Evolutionary conservation across 1,140 invertebrate genomes (phyloP).

Genomic region (Drosophila melanica): DNA sequence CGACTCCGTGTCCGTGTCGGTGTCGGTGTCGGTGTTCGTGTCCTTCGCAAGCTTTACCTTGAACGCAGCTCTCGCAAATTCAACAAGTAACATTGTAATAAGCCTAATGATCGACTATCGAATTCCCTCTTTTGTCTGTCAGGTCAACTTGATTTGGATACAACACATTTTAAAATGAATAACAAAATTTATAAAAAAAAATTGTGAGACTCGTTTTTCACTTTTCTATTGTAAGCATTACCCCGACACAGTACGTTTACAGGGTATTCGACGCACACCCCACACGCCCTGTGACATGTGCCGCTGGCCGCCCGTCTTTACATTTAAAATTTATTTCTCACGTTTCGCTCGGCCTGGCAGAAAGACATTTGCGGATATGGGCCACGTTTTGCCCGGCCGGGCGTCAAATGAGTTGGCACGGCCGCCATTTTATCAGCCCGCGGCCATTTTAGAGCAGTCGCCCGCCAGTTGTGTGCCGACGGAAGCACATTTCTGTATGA

Average conservation of each 20-base stretch:
- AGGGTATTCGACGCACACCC: conserved; percentile 14
- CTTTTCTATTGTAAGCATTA: no score
- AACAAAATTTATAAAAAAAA: no score
- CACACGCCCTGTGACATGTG: conserved; percentile 14
- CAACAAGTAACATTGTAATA: conserved; percentile 57
- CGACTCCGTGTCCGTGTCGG: conserved; percentile 5
- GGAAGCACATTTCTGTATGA: conserved; percentile 30
- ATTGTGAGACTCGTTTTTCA: no score
- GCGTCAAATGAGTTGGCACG: conserved; percentile 64
- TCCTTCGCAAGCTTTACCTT: conserved; percentile 72
- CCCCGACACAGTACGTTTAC: background rate
- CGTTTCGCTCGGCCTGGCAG: conserved; percentile 48
- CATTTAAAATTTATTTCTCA: conserved; percentile 73
- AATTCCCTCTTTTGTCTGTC: conserved; percentile 14
- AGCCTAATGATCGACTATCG: background rate
- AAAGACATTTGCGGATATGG: conserved; percentile 58
- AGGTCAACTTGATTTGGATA: no score
- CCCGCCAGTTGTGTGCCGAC: background rate
- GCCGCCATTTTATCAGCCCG: conserved; percentile 37
- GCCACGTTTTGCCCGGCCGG: conserved; percentile 49
- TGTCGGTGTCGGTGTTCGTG: conserved; percentile 17
- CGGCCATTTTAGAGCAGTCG: conserved; percentile 22
- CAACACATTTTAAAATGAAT: no score
- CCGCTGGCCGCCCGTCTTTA: conserved; percentile 1
- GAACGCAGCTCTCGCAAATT: conserved; percentile 41